A percentile compares a stretch with the other conserved stretches of the same genome.
These are phyloP conservation scores for Plectrocnemia conspersa DNA, from an alignment of 1,140 invertebrate genomes.

Conservation along the genomic window DNA sequence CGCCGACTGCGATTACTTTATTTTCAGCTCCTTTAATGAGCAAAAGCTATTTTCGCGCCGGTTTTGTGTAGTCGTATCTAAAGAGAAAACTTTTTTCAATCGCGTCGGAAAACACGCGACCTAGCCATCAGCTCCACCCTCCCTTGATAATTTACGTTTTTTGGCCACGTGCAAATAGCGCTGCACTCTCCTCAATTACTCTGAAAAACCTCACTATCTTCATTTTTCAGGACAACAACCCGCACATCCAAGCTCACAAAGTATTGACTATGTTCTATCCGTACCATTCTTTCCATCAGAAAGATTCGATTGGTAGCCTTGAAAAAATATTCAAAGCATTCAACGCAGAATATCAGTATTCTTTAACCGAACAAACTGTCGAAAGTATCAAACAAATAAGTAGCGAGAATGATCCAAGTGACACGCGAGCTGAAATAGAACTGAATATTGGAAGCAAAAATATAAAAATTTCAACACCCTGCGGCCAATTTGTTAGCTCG, in stretches of 20 bases:
- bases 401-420: no score
- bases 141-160: neutral
- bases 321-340: conserved; percentile 63
- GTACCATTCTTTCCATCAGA: conserved; percentile 69
- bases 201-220: conserved; percentile 11
- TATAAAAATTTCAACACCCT: conserved; percentile 25
- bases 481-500: conserved; percentile 36
- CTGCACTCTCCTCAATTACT: no score
- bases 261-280: conserved; percentile 78
- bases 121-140: neutral
- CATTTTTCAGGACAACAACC: conserved; percentile 62
- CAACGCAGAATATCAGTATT: conserved; percentile 33
- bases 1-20: neutral
- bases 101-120: neutral
- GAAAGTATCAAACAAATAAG: no score
- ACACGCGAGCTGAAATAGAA: no score
- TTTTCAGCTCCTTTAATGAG: no score
- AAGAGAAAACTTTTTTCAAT: conserved; percentile 7
- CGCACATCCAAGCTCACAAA: conserved; percentile 59
- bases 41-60: no score
- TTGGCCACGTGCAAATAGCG: neutral
- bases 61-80: neutral
- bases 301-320: conserved; percentile 67
- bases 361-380: no score
- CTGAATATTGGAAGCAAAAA: conserved; percentile 1